These are phyloP conservation scores for Orthonevra nobilis DNA, from an alignment of 2,888 invertebrate genomes.

Conservation along the genomic window DNA sequence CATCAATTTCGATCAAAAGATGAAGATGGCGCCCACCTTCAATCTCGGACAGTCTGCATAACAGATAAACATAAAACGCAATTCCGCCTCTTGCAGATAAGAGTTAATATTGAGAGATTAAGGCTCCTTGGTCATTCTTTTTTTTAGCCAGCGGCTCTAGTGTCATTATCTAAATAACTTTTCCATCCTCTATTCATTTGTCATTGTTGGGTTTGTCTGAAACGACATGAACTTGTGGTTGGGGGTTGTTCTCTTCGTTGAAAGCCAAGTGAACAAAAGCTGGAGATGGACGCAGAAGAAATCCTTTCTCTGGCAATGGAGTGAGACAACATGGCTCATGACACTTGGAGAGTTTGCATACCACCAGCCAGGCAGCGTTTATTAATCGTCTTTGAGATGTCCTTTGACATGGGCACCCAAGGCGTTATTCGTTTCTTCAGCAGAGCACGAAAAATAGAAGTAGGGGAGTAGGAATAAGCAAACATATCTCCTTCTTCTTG, in stretches of 20 bases:
- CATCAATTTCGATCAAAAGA: slow-evolving; percentile 36
- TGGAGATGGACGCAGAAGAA: neutral
- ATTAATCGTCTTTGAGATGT: slow-evolving; percentile 67
- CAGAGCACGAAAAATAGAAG: slow-evolving; percentile 8
- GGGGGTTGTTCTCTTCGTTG: slow-evolving; percentile 29
- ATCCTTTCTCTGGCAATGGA: slow-evolving; percentile 22
- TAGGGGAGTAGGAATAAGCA: slow-evolving; percentile 24
- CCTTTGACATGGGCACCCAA: slow-evolving; percentile 53
- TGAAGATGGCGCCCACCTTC: slow-evolving; percentile 3
- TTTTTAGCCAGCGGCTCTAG: slow-evolving; percentile 38
- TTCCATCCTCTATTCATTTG: slow-evolving; percentile 55
- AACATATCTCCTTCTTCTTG: slow-evolving; percentile 33
- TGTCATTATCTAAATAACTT: slow-evolving; percentile 67
- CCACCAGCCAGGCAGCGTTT: slow-evolving; percentile 30
- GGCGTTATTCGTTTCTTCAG: slow-evolving; percentile 45
- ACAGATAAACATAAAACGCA: slow-evolving; percentile 42
- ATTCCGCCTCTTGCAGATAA: slow-evolving; percentile 43
- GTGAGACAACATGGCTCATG: slow-evolving; percentile 25
- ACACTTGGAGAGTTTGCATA: neutral
- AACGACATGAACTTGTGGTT: slow-evolving; percentile 3
- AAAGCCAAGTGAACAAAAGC: slow-evolving; percentile 6
- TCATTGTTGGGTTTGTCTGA: slow-evolving; percentile 30
- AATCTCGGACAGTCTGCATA: neutral
- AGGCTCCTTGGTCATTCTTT: slow-evolving; percentile 1
- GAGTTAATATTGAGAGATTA: slow-evolving; percentile 57